A percentile compares a stretch with the other conserved stretches of the same genome.
Conservation (phyloP, 2,888 invertebrate species). For the Agonopterix heracliana region DNA sequence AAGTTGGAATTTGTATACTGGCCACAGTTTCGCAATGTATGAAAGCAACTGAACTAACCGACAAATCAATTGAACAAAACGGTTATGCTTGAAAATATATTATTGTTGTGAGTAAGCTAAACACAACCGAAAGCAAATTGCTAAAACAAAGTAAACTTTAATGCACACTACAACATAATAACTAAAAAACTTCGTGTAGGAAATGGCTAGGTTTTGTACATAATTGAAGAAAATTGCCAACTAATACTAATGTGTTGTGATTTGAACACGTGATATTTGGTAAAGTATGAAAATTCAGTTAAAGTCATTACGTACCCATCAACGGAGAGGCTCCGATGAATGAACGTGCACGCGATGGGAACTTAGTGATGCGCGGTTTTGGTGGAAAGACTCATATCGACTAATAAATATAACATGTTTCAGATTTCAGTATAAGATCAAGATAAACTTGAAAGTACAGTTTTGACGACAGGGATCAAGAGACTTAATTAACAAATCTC, state of each 20-base stretch:
- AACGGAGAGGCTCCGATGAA: slow-evolving; percentile 13
- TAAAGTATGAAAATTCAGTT: slow-evolving; percentile 3
- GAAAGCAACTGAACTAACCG: too few relatives aligned
- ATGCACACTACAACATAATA: too few relatives aligned
- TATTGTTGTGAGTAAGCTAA: too few relatives aligned
- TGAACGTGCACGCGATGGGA: slow-evolving; percentile 13
- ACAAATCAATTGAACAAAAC: too few relatives aligned
- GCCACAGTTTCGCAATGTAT: too few relatives aligned
- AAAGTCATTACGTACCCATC: slow-evolving; percentile 3
- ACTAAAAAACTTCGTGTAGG: neutral
- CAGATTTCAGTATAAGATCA: neutral
- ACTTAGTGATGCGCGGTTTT: slow-evolving; percentile 3
- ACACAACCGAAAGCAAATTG: neutral
- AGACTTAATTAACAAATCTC: too few relatives aligned
- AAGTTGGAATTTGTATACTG: too few relatives aligned
- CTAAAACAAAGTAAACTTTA: too few relatives aligned
- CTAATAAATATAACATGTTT: neutral
- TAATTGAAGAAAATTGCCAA: neutral
- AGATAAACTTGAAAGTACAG: too few relatives aligned
- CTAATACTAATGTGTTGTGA: neutral
- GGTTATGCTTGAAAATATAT: too few relatives aligned
- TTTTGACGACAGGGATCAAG: too few relatives aligned
- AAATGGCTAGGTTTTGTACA: neutral
- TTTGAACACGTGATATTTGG: neutral
- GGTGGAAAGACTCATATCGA: neutral